Evolutionary conservation across 1,140 invertebrate genomes (phyloP), one percentile per base, ranked within the genome.

Genomic region (Caenorhabditis brenneri): DNA sequence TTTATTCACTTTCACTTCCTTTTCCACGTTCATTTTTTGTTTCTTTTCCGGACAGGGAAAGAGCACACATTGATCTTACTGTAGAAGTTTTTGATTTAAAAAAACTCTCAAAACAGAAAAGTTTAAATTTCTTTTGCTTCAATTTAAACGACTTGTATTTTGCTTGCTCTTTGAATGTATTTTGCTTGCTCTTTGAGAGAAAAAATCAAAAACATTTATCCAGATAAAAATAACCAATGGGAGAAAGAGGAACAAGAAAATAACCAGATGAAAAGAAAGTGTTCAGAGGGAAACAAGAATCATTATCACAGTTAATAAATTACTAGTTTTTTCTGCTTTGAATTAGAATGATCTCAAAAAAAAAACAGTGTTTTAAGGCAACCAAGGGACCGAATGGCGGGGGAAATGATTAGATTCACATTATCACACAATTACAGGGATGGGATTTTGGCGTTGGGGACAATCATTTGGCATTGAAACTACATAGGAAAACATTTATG

Each of bases 401-500:
- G 65, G 53, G 36, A n/a, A 65, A 7, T 36, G 33, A 36, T 36
- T 36, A 65, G 58, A 65, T 51, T 51, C n/a, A 19, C 12, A 16
- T 12, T 3, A 19, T 29, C 55, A 39, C 15, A 74, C 6, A 74
- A 42, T 42, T 74, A 74, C 65, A 42, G 58, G 58, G 58, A 65
- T 36, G 31, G 27, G 5, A 5, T 39, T 74, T 42, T 46, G 65
- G 65, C 36, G 42, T 74, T 9, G 33, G n/a, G 22, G n/a, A n/a
- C n/a, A 31, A 24, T 22, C 6, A 22, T 5, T 22, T 5, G 33
- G 19, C 0, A 27, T n/a, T 4, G 53, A 78, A 78, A 36, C 36
- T 78, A 51, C 19, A 49, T 80, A 7, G 58, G 9, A 2, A 29
- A 33, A 58, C 12, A 48, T 46, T 49, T 79, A 87, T 55, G 96